Evolutionary conservation across 2,888 invertebrate genomes (phyloP).

Genomic region (Keiferia lycopersicella): DNA sequence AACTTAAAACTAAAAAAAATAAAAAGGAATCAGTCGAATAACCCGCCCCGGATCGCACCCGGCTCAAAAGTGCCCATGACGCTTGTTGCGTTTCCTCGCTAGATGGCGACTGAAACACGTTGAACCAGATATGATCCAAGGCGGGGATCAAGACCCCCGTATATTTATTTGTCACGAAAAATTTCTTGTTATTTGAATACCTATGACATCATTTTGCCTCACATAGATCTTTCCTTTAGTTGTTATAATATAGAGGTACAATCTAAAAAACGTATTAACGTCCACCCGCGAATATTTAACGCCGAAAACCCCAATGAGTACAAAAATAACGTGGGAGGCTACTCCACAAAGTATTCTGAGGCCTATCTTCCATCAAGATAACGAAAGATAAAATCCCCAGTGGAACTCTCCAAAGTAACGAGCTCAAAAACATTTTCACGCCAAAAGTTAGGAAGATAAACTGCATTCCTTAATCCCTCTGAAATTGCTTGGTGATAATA

Average conservation of each 20-base stretch:
- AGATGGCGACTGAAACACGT: neutral
- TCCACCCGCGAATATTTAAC: no score
- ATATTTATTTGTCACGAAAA: no score
- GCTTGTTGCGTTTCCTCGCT: neutral
- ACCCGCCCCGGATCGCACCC: neutral
- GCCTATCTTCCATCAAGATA: slow-evolving; percentile 13
- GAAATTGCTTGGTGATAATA: no score
- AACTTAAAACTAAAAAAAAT: no score
- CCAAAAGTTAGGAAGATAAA: neutral
- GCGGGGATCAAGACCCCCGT: neutral
- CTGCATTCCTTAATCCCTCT: neutral
- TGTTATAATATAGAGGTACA: no score
- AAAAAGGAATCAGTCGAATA: neutral
- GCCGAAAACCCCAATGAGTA: neutral
- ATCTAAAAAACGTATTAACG: no score
- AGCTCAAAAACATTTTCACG: slow-evolving; percentile 6
- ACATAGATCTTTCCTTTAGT: no score
- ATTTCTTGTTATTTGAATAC: no score
- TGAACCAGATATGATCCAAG: neutral
- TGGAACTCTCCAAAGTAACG: neutral
- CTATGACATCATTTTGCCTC: no score
- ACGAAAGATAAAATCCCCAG: slow-evolving; percentile 1
- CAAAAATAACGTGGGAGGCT: neutral
- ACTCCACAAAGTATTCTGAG: neutral
- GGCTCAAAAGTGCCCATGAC: neutral